A percentile compares a stretch with the other conserved stretches of the same genome.
These are phyloP conservation scores for Meloidogyne chitwoodi DNA, from an alignment of 1,140 invertebrate species.

Conservation along the genomic window DNA sequence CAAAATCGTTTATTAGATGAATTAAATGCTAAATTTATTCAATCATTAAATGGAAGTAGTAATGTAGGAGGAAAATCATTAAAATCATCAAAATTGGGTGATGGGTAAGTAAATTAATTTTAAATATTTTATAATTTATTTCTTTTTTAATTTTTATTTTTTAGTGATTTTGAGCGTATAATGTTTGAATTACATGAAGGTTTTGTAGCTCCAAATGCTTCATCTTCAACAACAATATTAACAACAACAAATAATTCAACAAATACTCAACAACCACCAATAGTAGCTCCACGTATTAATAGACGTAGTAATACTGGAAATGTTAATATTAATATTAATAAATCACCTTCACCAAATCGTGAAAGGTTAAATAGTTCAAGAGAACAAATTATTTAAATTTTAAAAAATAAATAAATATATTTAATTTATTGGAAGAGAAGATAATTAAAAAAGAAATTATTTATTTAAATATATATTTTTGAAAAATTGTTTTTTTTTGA, in stretches of 20 bases:
- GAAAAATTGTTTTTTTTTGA: too few species aligned
- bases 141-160: background rate
- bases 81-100: slow-evolving; percentile 15
- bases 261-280: background rate
- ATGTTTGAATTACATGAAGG: slow-evolving; percentile 2
- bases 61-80: background rate
- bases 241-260: background rate
- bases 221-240: background rate
- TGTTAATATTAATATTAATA: background rate
- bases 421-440: too few species aligned
- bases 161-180: background rate
- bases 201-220: slow-evolving; percentile 1
- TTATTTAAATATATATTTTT: too few species aligned
- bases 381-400: background rate
- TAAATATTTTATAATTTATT: background rate
- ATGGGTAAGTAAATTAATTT: slow-evolving; percentile 22
- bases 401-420: too few species aligned
- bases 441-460: too few species aligned
- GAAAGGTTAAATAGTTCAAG: background rate
- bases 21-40: slow-evolving; percentile 28
- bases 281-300: background rate
- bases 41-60: slow-evolving; percentile 19
- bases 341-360: background rate
- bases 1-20: slow-evolving; percentile 21
- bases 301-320: background rate